Evolutionary conservation across 2,113 vertebrate genomes (phyloP).

Genomic region (Cheilinus undulatus): DNA sequence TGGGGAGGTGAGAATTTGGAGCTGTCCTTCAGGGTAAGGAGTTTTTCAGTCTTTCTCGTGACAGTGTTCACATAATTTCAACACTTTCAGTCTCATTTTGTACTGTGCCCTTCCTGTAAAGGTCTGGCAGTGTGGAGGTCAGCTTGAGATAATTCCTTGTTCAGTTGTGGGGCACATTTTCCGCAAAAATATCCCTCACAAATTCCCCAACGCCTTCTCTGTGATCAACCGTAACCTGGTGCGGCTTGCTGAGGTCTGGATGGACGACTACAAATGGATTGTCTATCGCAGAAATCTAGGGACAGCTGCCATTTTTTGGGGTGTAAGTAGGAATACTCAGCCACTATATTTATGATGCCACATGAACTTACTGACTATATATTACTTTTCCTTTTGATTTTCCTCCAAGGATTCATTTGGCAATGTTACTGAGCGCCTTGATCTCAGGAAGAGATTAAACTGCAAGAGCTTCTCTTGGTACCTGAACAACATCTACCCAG

Average conservation of each 20-base stretch:
- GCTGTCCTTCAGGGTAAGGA: constrained; percentile 91
- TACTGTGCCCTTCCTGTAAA: constrained; percentile 42
- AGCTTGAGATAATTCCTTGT: constrained; percentile 89
- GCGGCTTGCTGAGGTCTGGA: constrained; percentile 91
- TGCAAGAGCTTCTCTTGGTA: constrained; percentile 91
- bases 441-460: constrained; percentile 83
- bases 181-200: constrained; percentile 87
- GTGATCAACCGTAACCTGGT: constrained; percentile 87
- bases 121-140: constrained; percentile 90
- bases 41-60: not conserved
- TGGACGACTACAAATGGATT: constrained; percentile 89
- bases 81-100: not conserved
- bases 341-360: not conserved
- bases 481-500: constrained; percentile 87
- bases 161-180: constrained; percentile 91
- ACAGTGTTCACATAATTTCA: not conserved
- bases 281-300: constrained; percentile 87
- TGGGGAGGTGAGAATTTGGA: constrained; percentile 93
- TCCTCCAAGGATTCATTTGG: constrained; percentile 85
- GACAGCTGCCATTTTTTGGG: constrained; percentile 83
- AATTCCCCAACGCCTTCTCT: constrained; percentile 84
- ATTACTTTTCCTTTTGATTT: constrained; percentile 6
- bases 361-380: not conserved
- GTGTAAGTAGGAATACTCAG: constrained; percentile 71
- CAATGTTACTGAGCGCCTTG: constrained; percentile 84